Percentiles rank a stretch among this genome's conserved stretches.
Evolutionary conservation across 2,888 invertebrate species (phyloP).

Genomic region (Drosophila paramelanica): DNA sequence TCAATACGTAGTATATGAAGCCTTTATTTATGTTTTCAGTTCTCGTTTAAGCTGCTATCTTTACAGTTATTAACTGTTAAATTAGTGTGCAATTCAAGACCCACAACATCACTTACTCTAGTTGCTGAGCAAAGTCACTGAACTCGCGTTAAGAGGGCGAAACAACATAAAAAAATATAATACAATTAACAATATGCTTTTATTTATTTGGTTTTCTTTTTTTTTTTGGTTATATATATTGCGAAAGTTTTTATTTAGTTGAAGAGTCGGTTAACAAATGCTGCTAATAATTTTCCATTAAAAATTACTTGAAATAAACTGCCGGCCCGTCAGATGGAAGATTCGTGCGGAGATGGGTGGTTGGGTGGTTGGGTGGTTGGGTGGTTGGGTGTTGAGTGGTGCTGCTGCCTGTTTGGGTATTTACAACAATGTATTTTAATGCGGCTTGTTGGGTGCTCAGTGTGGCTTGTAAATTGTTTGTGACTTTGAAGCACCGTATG

Average conservation of each 20-base stretch:
- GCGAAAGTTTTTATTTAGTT: slow-evolving; percentile 49
- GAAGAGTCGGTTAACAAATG: slow-evolving; percentile 22
- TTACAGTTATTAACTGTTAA: not conserved
- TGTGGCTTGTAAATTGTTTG: slow-evolving; percentile 75
- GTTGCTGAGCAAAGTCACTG: slow-evolving; percentile 37
- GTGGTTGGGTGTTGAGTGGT: not conserved
- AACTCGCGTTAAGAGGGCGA: slow-evolving; percentile 22
- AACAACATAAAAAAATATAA: slow-evolving; percentile 10
- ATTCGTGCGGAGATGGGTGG: slow-evolving; percentile 1
- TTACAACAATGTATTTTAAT: slow-evolving; percentile 67
- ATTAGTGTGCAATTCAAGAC: slow-evolving; percentile 2
- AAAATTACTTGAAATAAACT: slow-evolving; percentile 41
- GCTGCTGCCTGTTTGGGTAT: slow-evolving; percentile 10
- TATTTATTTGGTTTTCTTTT: slow-evolving; percentile 7
- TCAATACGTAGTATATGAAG: not conserved
- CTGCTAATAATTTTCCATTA: slow-evolving; percentile 32
- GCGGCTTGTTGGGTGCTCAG: slow-evolving; percentile 77
- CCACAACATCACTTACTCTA: not conserved
- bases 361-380: not conserved
- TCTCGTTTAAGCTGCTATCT: slow-evolving; percentile 2
- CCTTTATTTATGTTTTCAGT: not conserved
- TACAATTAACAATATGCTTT: slow-evolving; percentile 8
- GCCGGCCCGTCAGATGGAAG: slow-evolving; percentile 32
- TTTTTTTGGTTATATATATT: not conserved
- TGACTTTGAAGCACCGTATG: slow-evolving; percentile 65